phyloP scores from a whole-genome alignment of 2,113 vertebrate species.

The Mesocricetus auratus region DNA sequence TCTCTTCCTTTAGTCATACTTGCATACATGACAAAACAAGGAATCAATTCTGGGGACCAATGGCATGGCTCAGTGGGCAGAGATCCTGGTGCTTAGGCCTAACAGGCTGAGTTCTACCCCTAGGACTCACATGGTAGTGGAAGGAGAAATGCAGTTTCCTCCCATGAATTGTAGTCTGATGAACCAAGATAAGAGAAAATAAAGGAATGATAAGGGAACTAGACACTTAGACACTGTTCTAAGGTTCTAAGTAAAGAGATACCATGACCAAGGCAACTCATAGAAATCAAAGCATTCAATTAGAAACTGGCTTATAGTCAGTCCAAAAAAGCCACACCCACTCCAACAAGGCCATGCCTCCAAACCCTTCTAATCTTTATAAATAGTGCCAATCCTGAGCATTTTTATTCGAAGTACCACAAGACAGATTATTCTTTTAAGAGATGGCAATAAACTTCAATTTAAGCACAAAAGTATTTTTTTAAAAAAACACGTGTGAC shows the following conservation, averaged over 20 bases:
- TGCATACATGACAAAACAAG: slow-evolving; percentile 4
- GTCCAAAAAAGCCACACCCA: background rate
- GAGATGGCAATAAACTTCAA: background rate
- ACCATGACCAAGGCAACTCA: background rate
- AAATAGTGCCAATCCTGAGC: background rate
- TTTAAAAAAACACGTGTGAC: background rate
- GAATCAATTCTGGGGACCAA: background rate
- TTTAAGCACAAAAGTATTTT: background rate
- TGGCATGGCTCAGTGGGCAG: background rate
- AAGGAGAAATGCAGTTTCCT: background rate
- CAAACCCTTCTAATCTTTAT: background rate
- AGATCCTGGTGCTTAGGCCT: no score
- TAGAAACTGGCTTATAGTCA: background rate
- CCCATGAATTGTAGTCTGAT: background rate
- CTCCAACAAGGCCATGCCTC: no score
- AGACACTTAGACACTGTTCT: background rate
- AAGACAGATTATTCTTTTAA: background rate
- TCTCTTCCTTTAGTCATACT: background rate
- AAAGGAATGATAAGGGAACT: background rate
- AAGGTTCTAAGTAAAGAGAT: background rate
- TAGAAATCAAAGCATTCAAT: background rate
- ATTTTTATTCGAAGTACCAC: background rate
- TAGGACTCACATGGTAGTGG: background rate
- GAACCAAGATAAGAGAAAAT: background rate
- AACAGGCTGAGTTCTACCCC: background rate